These are phyloP conservation scores for cattle (Bos taurus) DNA, from an alignment of 2,113 vertebrate species.

Conservation along the genomic window DNA sequence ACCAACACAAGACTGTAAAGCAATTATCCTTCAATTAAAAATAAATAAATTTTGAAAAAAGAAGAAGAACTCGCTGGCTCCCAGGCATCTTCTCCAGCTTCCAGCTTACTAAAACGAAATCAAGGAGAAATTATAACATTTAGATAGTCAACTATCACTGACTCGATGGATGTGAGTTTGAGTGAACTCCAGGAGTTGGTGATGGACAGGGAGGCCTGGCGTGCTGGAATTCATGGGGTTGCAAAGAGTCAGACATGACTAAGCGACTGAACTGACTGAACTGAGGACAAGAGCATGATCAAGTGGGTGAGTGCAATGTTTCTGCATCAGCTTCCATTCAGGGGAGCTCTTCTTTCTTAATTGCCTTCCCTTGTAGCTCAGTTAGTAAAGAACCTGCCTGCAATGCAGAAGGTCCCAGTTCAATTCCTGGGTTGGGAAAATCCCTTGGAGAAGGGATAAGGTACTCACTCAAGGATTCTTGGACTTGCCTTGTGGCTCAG, in stretches of 20 bases:
- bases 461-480: neutral
- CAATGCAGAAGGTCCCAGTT: accelerated
- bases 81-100: neutral
- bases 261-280: no score
- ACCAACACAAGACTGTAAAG: neutral
- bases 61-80: neutral
- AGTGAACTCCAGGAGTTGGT: no score
- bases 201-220: no score
- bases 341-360: neutral
- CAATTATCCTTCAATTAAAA: neutral
- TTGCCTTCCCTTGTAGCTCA: neutral
- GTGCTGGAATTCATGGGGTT: no score
- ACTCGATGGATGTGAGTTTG: no score
- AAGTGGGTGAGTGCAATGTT: neutral
- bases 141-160: neutral
- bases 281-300: neutral
- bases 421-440: neutral
- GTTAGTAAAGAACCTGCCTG: neutral
- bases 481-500: neutral
- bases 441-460: neutral
- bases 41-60: neutral
- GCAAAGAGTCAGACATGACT: no score
- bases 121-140: conserved; percentile 39
- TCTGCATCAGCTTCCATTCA: conserved; percentile 15
- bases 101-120: neutral